phyloP scores from a whole-genome alignment of 2,797 vertebrate species.

The Hafferia zeledoni region DNA sequence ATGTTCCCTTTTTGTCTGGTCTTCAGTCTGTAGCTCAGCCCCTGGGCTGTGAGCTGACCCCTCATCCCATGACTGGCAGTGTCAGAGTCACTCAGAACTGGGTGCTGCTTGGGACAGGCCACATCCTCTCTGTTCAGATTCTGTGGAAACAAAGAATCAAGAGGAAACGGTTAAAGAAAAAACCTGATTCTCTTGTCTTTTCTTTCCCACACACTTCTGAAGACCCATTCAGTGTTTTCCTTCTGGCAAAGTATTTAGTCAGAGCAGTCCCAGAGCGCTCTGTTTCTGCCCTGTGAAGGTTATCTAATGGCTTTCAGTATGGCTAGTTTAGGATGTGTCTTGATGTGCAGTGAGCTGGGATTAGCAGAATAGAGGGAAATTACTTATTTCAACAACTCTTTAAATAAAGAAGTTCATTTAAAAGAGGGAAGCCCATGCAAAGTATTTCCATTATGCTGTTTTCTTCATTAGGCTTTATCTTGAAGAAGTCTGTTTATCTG shows the following conservation, averaged over 20 bases:
- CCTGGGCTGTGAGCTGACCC: fast-evolving
- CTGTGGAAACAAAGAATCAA: neutral
- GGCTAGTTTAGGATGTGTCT: neutral
- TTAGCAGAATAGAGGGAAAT: neutral
- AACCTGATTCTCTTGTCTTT: neutral
- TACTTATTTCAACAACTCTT: neutral
- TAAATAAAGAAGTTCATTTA: neutral
- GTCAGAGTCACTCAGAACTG: fast-evolving
- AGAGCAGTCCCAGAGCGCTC: neutral
- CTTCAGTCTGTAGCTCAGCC: neutral
- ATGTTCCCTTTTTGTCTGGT: neutral
- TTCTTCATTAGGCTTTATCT: neutral
- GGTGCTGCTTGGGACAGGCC: fast-evolving
- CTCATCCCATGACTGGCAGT: neutral
- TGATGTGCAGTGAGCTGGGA: neutral
- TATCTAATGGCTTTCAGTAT: neutral
- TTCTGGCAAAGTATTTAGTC: neutral
- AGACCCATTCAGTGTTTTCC: neutral
- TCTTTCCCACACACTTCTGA: neutral
- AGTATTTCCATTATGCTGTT: neutral
- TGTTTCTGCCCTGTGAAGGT: neutral
- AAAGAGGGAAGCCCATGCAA: neutral
- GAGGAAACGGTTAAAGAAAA: neutral
- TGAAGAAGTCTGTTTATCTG: neutral
- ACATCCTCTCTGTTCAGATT: fast-evolving